phyloP scores from a whole-genome alignment of 2,888 invertebrate species.

The Smittia sp. region DNA sequence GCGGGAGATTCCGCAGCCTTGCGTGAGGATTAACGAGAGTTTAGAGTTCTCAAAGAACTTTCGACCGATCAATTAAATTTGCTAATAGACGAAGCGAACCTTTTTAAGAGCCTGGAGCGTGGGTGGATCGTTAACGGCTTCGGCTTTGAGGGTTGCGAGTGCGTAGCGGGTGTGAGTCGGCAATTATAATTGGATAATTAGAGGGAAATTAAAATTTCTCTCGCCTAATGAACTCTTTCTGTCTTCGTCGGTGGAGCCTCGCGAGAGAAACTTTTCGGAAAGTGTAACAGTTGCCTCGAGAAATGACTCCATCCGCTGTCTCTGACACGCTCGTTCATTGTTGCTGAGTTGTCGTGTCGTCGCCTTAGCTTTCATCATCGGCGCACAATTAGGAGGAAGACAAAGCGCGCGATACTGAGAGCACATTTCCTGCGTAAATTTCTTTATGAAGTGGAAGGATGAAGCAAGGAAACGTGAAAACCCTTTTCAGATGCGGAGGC shows the following conservation, averaged over 20 bases:
- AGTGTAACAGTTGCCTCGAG: neutral
- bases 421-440: no score
- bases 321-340: no score
- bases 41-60: neutral
- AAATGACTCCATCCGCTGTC: no score
- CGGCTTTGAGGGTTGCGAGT: no score
- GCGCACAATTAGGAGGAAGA: no score
- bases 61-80: no score
- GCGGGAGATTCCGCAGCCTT: neutral
- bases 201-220: slow-evolving; percentile 23
- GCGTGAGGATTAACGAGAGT: neutral
- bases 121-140: slow-evolving; percentile 24
- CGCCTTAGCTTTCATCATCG: no score
- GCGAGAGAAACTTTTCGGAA: neutral
- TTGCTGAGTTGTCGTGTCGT: no score
- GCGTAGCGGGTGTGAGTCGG: neutral
- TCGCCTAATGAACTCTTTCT: neutral
- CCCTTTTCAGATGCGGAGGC: neutral
- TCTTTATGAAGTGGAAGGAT: no score
- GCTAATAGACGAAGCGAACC: no score
- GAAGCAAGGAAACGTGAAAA: no score
- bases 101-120: neutral
- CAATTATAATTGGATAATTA: slow-evolving; percentile 37
- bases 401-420: no score
- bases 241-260: slow-evolving; percentile 4